These are phyloP conservation scores for Colistium nudipinnis DNA, from an alignment of 2,113 vertebrate genomes.

Conservation along the genomic window DNA sequence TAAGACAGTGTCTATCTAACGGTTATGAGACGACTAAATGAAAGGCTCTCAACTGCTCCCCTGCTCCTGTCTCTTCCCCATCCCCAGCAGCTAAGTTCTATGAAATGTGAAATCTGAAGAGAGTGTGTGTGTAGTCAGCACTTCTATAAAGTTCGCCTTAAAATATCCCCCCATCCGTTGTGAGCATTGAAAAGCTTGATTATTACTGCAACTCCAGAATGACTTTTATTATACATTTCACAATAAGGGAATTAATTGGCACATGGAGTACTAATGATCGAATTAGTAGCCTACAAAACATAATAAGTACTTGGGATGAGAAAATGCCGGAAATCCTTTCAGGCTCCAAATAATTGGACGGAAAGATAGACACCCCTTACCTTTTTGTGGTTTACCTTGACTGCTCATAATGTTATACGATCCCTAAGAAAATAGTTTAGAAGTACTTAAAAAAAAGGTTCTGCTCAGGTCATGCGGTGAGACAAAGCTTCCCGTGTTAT, in stretches of 20 bases:
- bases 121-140: background rate
- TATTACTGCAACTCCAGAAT: background rate
- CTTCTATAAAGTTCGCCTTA: background rate
- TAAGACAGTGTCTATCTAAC: background rate
- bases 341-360: background rate
- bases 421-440: background rate
- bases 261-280: too few relatives aligned
- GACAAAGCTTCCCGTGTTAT: background rate
- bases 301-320: background rate
- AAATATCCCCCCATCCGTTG: too few relatives aligned
- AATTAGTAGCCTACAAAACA: too few relatives aligned
- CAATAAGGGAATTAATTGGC: too few relatives aligned
- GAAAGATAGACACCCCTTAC: background rate
- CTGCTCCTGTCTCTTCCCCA: background rate
- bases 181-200: too few relatives aligned
- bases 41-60: background rate
- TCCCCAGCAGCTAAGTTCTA: background rate
- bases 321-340: background rate
- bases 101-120: background rate
- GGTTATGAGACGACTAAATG: conserved; percentile 8
- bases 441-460: background rate
- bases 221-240: too few relatives aligned
- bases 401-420: background rate
- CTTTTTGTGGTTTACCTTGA: background rate
- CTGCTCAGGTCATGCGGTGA: background rate